Base-by-base conservation (phyloP, 2,797 vertebrate species). In the Vespertilio murinus region DNA sequence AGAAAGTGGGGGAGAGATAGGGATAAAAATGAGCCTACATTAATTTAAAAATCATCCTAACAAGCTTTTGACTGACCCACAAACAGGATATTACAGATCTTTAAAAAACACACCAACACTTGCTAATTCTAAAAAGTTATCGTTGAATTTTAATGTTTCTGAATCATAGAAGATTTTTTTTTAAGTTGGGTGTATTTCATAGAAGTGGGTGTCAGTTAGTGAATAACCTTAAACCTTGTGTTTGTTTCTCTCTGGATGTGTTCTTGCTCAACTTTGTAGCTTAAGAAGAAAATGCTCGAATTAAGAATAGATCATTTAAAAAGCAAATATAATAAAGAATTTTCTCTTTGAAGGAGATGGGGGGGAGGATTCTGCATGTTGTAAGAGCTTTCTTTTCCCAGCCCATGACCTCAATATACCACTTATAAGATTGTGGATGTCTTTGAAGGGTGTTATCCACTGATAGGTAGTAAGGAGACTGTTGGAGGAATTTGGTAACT, bases 251-350 rank as follows among this genome's bases (percentile, higher is more conserved):
- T 25, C 88, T 95, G 71, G 95, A 96, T 96, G 93, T 96, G 95
- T 95, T 96, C 90, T 94, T 56, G 22, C 90, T 65, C 94, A 93
- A 93, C 97, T 93, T 96, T 89, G 71, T 86, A 93, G 84, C 65
- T 65, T 71, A 94, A 96, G 94, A 97, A 97, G 93, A 96, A 97
- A 96, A 80, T 97, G 97, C 97, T 96, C 96, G 97, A 97, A 95
- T 97, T 97, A 96, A 96, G 96, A 98, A 85, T 96, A 94, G 96
- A 96, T 84, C 96, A 97, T 61, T 88, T 9, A 0, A 94, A 97
- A 95, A 97, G 75, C 94, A 96, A 96, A 95, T 94, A 95, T 74
- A 97, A 93, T 96, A 96, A 88, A 94, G 94, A 35, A 93, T 94
- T 92, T 97, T 96, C 93, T 98, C 93, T 96, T 95, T 88, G 88